Conservation (phyloP, 2,113 vertebrate species). For the Oncorhynchus nerka region DNA sequence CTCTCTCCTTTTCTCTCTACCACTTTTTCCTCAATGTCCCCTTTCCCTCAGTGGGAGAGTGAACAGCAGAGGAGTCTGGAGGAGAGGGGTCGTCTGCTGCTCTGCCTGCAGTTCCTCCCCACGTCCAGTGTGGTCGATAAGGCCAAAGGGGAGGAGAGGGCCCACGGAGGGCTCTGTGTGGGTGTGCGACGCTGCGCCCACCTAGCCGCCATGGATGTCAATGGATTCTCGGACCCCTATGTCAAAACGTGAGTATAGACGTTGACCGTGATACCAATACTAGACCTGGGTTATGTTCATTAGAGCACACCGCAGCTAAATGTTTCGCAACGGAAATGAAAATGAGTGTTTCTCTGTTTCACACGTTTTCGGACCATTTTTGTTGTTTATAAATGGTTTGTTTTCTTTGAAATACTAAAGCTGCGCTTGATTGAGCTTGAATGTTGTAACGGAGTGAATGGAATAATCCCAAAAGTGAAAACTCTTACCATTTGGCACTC, state of each 20-base stretch:
- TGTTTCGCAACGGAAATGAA: too few species aligned
- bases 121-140: constrained; percentile 54
- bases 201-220: constrained; percentile 89
- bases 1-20: background rate
- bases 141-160: constrained; percentile 65
- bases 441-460: too few species aligned
- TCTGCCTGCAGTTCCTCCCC: constrained; percentile 78
- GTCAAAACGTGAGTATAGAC: constrained; percentile 81
- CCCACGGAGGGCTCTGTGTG: constrained; percentile 81
- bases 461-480: too few species aligned
- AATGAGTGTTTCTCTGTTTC: too few species aligned
- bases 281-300: background rate
- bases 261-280: background rate
- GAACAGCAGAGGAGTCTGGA: constrained; percentile 82
- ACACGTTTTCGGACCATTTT: too few species aligned
- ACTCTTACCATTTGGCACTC: too few species aligned
- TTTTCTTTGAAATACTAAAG: too few species aligned
- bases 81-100: constrained; percentile 83
- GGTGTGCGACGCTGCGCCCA: constrained; percentile 85
- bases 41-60: constrained; percentile 76
- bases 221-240: constrained; percentile 87
- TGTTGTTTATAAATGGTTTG: too few species aligned
- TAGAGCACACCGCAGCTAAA: too few species aligned
- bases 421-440: too few species aligned
- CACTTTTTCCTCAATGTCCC: background rate